phyloP scores from a whole-genome alignment of 2,797 vertebrate genomes.

The Morelia viridis region DNA sequence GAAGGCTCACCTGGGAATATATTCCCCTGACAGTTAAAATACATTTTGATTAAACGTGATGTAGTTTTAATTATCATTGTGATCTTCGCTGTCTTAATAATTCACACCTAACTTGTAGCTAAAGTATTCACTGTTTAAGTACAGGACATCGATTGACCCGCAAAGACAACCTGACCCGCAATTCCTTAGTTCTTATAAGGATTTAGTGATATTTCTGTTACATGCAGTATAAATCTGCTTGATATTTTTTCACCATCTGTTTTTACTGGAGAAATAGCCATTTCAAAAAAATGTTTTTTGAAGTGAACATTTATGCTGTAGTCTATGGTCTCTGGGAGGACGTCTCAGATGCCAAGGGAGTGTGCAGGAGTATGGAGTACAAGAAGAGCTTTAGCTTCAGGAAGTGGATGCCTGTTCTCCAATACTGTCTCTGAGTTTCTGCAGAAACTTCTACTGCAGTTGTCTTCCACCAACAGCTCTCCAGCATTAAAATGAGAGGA shows the following conservation, averaged over 20 bases:
- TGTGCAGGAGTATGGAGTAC: background rate
- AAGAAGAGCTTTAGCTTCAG: background rate
- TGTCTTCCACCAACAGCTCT: background rate
- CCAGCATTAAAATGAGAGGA: background rate
- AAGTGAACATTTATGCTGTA: background rate
- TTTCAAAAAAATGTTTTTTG: background rate
- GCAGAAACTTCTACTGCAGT: background rate
- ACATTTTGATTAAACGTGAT: conserved; percentile 41
- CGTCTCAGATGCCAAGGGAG: background rate
- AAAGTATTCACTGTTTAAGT: conserved; percentile 28
- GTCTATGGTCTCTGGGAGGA: background rate
- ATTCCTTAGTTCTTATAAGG: background rate
- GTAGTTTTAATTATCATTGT: conserved; percentile 40
- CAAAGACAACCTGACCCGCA: background rate
- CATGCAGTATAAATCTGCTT: conserved; percentile 1
- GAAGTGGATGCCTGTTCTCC: background rate
- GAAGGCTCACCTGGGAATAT: conserved; percentile 24
- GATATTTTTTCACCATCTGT: background rate
- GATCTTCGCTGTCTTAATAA: conserved; percentile 53
- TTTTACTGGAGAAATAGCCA: conserved; percentile 5
- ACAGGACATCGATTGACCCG: conserved; percentile 29
- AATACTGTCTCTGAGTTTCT: background rate
- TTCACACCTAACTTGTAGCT: conserved; percentile 32
- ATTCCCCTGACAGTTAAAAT: conserved; percentile 29
- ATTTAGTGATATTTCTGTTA: background rate